These are phyloP conservation scores for Rhopilema esculentum DNA, from an alignment of 30 jellyfish, hydroid and myxozoan species.

Conservation along the genomic window DNA sequence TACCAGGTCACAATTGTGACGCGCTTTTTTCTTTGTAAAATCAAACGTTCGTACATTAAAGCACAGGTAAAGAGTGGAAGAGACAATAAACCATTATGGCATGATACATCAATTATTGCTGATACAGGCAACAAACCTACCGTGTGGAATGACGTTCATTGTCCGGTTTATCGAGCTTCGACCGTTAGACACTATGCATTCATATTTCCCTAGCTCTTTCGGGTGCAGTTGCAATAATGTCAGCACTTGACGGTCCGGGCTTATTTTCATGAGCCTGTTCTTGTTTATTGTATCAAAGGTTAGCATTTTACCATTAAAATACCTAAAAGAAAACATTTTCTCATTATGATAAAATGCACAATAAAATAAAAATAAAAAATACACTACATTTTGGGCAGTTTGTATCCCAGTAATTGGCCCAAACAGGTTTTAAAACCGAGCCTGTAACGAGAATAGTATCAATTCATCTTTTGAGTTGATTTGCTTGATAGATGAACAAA, in stretches of 20 bases:
- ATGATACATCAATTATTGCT: background rate
- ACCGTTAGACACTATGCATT: slow-evolving; percentile 21
- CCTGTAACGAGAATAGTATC: too few species aligned
- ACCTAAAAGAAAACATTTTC: slow-evolving; percentile 1
- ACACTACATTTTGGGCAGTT: too few species aligned
- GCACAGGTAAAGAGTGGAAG: too few species aligned
- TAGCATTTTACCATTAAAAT: slow-evolving; percentile 2
- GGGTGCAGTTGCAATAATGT: slow-evolving; percentile 9
- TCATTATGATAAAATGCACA: background rate
- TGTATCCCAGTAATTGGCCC: too few species aligned
- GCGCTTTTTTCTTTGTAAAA: too few species aligned
- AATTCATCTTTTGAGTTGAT: too few species aligned
- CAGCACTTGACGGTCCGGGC: background rate
- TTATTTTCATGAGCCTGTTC: background rate
- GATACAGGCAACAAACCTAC: background rate
- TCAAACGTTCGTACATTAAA: too few species aligned
- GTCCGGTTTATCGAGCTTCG: slow-evolving; percentile 22
- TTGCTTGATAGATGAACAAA: too few species aligned
- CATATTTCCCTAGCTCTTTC: slow-evolving; percentile 28
- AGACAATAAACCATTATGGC: too few species aligned
- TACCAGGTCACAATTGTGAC: too few species aligned
- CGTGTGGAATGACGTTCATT: slow-evolving; percentile 29
- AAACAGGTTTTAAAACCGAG: too few species aligned
- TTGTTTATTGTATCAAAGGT: background rate
- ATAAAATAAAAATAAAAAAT: too few species aligned